Base-by-base conservation (phyloP, 2,113 vertebrate genomes). In the Empidonax alnorum region DNA sequence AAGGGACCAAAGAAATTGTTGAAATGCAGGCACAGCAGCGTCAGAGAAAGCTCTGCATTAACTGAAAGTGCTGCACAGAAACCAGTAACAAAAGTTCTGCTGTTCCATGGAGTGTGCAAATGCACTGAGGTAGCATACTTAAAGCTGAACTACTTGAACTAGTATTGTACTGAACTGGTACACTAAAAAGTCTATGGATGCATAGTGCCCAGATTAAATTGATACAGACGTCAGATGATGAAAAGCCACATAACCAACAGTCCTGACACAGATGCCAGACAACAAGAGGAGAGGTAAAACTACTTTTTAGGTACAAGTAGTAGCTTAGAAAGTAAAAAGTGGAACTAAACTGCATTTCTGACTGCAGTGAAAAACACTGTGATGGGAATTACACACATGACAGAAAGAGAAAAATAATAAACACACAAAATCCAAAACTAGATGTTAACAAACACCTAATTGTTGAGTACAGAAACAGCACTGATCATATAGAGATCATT, bases 261-360 rank as follows among this genome's bases (percentile, higher is more conserved):
- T 14, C 19, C 18, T 7, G 3, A 68, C 0, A 46, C 6, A 61
- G 27, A 61, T 5, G 4, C 7, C 59, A 81, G 44, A 61, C 14
- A 83, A 5, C 49, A 49, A 66, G 21, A 6, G 17, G 23, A 78
- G 66, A 9, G 21, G 35, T 35, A 35, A 35, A 35, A 35, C 35
- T 35, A 35, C 35, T 2, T 50, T 2, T 14, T 49, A 41, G 9
- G 31, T 47, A 69, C 44, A 50, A 61, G 44, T 12, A 87, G 58
- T 3, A 68, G 41, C 13, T 47, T 28, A 20, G 30, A 74, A 22
- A 94, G 41, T 8, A 81, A 68, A 42, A 56, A 28, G 5, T 44
- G 9, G 56, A 87, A 91, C 10, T 4, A 44, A 69, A 28, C 18
- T 15, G 13, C 22, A 84, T 21, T 84, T 66, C 68, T 33, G 13